A percentile compares a stretch with the other conserved stretches of the same genome.
Evolutionary conservation across 2,888 invertebrate genomes (phyloP).

Genomic region (Seira ritae): DNA sequence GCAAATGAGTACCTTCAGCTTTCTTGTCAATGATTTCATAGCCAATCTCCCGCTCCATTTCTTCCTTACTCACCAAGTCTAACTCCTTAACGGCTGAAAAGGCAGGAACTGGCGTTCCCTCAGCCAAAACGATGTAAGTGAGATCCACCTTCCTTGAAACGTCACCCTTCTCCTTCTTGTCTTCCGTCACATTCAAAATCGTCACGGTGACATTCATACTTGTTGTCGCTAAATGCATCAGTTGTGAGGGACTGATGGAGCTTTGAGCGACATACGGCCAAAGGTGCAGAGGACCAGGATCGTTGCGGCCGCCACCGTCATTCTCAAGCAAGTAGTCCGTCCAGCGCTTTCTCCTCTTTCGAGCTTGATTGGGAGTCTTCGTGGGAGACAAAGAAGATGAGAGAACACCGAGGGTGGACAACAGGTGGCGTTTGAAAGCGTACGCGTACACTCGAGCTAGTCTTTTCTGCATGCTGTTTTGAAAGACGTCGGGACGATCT

Average conservation of each 20-base stretch:
- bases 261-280: constrained; percentile 44
- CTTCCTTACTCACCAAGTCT: constrained; percentile 63
- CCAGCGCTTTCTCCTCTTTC: constrained; percentile 12
- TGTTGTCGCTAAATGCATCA: constrained; percentile 65
- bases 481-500: constrained; percentile 54
- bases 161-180: constrained; percentile 1
- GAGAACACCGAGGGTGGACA: constrained; percentile 67
- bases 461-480: constrained; percentile 67
- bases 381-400: constrained; percentile 1
- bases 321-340: not conserved
- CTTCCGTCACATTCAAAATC: constrained; percentile 66
- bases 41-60: constrained; percentile 71
- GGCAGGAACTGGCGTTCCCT: constrained; percentile 70
- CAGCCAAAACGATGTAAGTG: constrained; percentile 71
- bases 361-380: constrained; percentile 8
- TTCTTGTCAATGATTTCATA: constrained; percentile 72
- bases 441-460: constrained; percentile 71
- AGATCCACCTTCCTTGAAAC: constrained; percentile 52
- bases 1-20: constrained; percentile 68
- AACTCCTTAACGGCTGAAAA: constrained; percentile 71
- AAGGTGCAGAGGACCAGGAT: not conserved
- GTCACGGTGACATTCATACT: constrained; percentile 71
- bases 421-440: constrained; percentile 72
- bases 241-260: constrained; percentile 38
- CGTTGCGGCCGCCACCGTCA: not conserved